phyloP scores from a whole-genome alignment of 2,797 vertebrate genomes.

The Kryptopterus vitreolus region DNA sequence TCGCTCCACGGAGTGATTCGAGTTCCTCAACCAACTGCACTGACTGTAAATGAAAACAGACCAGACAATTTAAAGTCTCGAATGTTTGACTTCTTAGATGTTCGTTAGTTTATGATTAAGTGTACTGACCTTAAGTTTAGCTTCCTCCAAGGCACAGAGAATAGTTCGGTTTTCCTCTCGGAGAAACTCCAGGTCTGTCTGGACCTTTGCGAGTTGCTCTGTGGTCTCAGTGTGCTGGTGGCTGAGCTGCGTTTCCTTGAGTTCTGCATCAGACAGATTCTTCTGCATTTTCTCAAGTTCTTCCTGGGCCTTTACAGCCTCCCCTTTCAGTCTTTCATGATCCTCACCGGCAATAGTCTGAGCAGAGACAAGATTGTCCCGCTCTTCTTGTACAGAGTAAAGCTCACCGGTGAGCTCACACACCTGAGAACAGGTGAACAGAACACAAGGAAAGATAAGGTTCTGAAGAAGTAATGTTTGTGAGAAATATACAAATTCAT shows the following conservation, averaged over 20 bases:
- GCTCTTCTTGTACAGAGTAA: slow-evolving; percentile 42
- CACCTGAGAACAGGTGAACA: slow-evolving; percentile 51
- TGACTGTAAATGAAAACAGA: rapidly evolving
- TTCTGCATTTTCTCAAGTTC: slow-evolving; percentile 53
- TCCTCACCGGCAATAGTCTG: slow-evolving; percentile 58
- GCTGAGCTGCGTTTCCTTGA: slow-evolving; percentile 51
- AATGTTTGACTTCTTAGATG: no score
- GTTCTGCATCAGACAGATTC: slow-evolving; percentile 43
- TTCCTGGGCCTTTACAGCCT: slow-evolving; percentile 55
- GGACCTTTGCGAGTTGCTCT: slow-evolving; percentile 54
- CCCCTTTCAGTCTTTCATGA: slow-evolving; percentile 64
- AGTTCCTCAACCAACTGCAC: slow-evolving; percentile 53
- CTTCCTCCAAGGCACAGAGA: slow-evolving; percentile 25
- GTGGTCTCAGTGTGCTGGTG: slow-evolving; percentile 47
- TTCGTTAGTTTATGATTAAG: no score
- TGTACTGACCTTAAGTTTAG: slow-evolving; percentile 13
- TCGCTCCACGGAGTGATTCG: slow-evolving; percentile 48
- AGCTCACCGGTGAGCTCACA: slow-evolving; percentile 60
- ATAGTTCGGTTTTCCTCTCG: slow-evolving; percentile 31
- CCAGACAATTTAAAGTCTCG: no score
- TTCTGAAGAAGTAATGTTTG: no score
- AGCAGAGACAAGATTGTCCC: slow-evolving; percentile 59
- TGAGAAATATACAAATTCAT: no score
- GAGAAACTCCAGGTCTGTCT: slow-evolving; percentile 31
- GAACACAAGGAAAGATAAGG: background rate